These are phyloP conservation scores for Zaprionus nigranus DNA, from an alignment of 1,140 invertebrate genomes.

Conservation along the genomic window DNA sequence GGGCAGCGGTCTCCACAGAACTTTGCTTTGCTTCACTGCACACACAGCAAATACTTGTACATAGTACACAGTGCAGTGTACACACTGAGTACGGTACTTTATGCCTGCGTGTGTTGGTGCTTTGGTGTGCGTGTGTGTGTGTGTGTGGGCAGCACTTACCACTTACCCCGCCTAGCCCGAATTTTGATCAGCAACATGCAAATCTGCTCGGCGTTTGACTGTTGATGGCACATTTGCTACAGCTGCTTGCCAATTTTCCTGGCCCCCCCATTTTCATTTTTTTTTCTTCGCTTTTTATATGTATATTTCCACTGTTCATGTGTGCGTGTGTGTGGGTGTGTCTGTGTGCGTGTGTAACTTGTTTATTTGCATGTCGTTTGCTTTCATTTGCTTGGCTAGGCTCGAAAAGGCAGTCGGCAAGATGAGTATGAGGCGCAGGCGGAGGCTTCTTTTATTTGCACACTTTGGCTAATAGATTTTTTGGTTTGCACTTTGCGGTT, in stretches of 20 bases:
- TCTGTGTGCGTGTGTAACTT: constrained; percentile 49
- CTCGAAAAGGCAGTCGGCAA: constrained; percentile 51
- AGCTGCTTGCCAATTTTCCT: constrained; percentile 46
- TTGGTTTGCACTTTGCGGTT: constrained; percentile 63
- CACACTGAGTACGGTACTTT: background rate
- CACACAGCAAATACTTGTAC: constrained; percentile 7
- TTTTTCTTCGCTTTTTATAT: constrained; percentile 29
- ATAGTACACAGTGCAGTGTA: constrained; percentile 6
- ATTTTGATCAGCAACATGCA: constrained; percentile 70
- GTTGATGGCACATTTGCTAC: constrained; percentile 76
- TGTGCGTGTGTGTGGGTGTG: constrained; percentile 28
- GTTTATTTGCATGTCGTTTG: constrained; percentile 78
- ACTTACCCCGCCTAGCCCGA: constrained; percentile 28
- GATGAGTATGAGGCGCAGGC: background rate
- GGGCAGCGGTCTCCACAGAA: constrained; percentile 13
- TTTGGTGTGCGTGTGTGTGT: background rate
- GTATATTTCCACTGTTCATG: constrained; percentile 14
- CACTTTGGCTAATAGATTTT: constrained; percentile 80
- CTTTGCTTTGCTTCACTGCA: constrained; percentile 24
- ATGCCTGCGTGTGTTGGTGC: background rate
- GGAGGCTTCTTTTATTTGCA: constrained; percentile 64
- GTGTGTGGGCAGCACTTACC: constrained; percentile 20
- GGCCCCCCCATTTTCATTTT: constrained; percentile 3
- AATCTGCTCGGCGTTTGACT: constrained; percentile 69
- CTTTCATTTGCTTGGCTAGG: constrained; percentile 69